Evolutionary conservation across 53 echinoderm and acorn worm genomes (phyloP).

Genomic region (Actinopyga echinites): DNA sequence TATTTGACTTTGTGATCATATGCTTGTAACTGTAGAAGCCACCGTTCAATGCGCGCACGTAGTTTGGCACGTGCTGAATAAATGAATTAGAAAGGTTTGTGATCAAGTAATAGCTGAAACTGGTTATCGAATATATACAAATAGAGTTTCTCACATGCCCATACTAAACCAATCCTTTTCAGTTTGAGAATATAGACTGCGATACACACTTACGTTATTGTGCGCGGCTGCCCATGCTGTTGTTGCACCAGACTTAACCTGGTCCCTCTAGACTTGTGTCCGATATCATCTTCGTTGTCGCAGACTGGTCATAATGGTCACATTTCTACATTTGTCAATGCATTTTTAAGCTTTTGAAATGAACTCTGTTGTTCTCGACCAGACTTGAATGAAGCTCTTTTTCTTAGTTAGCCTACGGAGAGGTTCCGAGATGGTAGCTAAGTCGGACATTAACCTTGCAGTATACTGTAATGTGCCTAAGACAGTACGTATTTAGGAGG

Average conservation of each 20-base stretch:
- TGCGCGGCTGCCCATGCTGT: slow-evolving; percentile 28
- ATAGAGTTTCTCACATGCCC: too few relatives aligned
- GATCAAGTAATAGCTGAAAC: too few relatives aligned
- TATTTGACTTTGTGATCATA: too few relatives aligned
- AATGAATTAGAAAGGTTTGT: too few relatives aligned
- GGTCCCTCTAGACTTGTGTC: slow-evolving; percentile 72
- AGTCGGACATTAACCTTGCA: slow-evolving; percentile 46
- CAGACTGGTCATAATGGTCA: slow-evolving; percentile 55
- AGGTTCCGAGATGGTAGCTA: slow-evolving; percentile 58
- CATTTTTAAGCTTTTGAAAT: slow-evolving; percentile 46
- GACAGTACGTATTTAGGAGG: slow-evolving; percentile 56
- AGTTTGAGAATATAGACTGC: too few relatives aligned
- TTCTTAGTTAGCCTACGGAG: slow-evolving; percentile 44
- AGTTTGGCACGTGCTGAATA: too few relatives aligned
- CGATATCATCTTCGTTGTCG: slow-evolving; percentile 47
- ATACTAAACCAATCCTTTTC: too few relatives aligned
- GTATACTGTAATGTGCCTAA: slow-evolving; percentile 56
- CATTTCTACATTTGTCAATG: slow-evolving; percentile 31
- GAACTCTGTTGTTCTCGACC: slow-evolving; percentile 41
- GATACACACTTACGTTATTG: slow-evolving; percentile 36
- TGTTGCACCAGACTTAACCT: slow-evolving; percentile 57
- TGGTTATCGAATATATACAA: too few relatives aligned
- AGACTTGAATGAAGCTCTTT: slow-evolving; percentile 31
- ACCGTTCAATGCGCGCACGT: too few relatives aligned
- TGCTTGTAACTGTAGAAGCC: too few relatives aligned